Conservation (phyloP, 64 coral and sea anemone genomes). For the Dendronephthya gigantea region DNA sequence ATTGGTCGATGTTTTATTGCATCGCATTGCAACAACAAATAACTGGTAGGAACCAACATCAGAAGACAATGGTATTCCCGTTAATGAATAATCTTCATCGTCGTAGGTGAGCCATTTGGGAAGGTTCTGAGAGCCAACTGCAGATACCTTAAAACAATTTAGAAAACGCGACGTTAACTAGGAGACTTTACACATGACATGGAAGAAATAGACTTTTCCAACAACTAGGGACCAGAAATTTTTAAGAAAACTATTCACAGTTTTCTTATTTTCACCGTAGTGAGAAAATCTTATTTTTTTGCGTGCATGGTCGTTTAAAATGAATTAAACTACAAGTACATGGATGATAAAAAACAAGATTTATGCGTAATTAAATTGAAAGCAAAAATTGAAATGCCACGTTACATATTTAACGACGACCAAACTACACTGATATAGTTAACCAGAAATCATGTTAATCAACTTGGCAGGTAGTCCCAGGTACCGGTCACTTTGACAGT, state of each 20-base stretch:
- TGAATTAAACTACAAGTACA: no score
- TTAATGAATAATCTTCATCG: neutral
- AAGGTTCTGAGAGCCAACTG: neutral
- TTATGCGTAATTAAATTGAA: no score
- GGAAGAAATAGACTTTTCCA: no score
- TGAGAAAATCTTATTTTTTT: no score
- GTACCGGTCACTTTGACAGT: neutral
- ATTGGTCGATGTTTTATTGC: neutral
- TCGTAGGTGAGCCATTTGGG: neutral
- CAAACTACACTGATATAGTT: neutral
- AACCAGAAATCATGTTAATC: neutral
- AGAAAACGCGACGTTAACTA: no score
- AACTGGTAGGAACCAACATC: neutral
- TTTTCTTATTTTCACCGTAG: no score
- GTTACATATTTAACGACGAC: neutral
- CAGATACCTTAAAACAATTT: neutral
- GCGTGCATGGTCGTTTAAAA: no score
- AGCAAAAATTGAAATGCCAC: no score
- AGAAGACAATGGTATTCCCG: neutral
- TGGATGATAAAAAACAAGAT: no score
- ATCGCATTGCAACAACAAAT: neutral
- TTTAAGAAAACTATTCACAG: no score
- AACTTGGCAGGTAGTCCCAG: neutral
- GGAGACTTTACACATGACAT: no score
- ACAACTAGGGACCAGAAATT: no score